These are phyloP conservation scores for Psophia crepitans DNA, from an alignment of 2,113 vertebrate species.

Conservation along the genomic window DNA sequence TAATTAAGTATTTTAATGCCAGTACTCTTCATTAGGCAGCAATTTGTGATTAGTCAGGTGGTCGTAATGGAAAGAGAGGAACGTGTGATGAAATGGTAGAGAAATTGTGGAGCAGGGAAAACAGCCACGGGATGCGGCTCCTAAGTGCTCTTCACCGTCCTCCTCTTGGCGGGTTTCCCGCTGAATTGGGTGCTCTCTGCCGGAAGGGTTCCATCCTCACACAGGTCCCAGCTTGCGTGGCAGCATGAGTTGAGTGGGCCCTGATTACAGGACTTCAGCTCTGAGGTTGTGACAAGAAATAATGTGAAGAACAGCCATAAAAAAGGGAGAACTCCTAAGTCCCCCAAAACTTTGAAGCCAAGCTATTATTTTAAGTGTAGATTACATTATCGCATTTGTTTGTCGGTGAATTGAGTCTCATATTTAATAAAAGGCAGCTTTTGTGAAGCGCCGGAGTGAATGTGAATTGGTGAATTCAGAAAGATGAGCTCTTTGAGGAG, in stretches of 20 bases:
- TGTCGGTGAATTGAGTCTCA: conserved; percentile 14
- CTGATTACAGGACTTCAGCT: neutral
- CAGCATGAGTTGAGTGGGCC: neutral
- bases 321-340: neutral
- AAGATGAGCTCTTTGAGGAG: conserved; percentile 5
- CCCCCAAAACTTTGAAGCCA: neutral
- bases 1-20: conserved; percentile 39
- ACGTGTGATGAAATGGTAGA: neutral
- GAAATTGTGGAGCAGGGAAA: neutral
- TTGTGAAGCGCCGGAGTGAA: conserved; percentile 1
- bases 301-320: neutral
- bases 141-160: neutral
- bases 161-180: neutral
- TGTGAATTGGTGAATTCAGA: neutral
- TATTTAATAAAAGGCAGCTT: conserved; percentile 42
- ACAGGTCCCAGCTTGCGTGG: neutral
- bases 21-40: conserved; percentile 29
- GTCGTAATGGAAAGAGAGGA: neutral
- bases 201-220: neutral
- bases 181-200: neutral
- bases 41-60: conserved; percentile 33
- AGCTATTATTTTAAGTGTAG: conserved; percentile 33
- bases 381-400: conserved; percentile 24
- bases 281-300: neutral
- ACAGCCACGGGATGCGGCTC: neutral